Conservation (phyloP, 2,113 vertebrate genomes). For the Paraplagusia blochii region DNA sequence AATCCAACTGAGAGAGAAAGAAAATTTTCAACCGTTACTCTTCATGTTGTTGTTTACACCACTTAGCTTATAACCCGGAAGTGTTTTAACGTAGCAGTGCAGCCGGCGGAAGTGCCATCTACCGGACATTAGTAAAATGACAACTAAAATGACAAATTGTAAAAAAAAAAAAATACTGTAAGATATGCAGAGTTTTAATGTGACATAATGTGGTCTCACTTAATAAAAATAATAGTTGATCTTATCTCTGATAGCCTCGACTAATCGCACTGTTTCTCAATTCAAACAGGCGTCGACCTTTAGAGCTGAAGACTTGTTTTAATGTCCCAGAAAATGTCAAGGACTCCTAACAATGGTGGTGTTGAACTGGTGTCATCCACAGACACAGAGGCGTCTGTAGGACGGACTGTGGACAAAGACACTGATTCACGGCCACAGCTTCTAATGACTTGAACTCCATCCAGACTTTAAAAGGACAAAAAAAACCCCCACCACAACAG, state of each 20-base stretch:
- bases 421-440: no score
- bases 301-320: no score
- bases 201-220: no score
- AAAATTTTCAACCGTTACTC: background rate
- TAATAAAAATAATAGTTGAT: no score
- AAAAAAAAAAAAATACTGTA: no score
- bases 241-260: no score
- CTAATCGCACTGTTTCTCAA: no score
- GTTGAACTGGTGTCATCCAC: background rate
- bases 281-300: no score
- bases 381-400: background rate
- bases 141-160: no score
- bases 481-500: background rate
- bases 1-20: background rate
- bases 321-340: no score
- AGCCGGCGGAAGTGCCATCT: background rate
- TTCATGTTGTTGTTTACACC: conserved; percentile 19
- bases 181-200: no score
- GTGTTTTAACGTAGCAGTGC: background rate
- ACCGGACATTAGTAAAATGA: conserved; percentile 16
- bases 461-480: background rate
- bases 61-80: conserved; percentile 28
- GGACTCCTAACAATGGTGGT: background rate
- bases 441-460: background rate
- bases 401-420: background rate